These are phyloP conservation scores for Cosmorhoe ocellata DNA, from an alignment of 2,888 invertebrate species.

Conservation along the genomic window DNA sequence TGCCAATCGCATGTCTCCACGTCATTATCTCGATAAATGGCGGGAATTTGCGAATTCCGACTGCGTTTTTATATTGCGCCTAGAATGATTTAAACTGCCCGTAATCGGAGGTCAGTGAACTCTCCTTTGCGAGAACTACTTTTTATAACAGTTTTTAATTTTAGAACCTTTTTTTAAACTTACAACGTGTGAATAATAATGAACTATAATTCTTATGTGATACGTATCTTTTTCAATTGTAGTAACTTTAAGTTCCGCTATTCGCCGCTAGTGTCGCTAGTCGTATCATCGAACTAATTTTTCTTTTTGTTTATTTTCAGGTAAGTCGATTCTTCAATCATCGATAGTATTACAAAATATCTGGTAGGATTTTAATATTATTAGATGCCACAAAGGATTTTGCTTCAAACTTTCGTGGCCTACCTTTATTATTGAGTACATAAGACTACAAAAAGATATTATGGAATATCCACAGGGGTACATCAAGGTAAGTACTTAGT, in stretches of 20 bases:
- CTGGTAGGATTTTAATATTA: conserved; percentile 10
- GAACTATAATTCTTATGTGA: too few species aligned
- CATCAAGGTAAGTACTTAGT: not conserved
- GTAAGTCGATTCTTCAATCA: conserved; percentile 28
- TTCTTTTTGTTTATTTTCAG: conserved; percentile 26
- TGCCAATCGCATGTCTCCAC: conserved; percentile 48
- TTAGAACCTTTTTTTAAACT: conserved; percentile 10
- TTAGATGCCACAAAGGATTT: too few species aligned
- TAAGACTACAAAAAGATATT: too few species aligned
- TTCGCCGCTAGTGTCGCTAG: conserved; percentile 20
- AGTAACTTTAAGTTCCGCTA: conserved; percentile 27
- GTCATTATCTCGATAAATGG: conserved; percentile 37
- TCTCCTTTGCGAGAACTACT: conserved; percentile 14
- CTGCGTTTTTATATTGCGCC: conserved; percentile 34
- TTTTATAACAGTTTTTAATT: conserved; percentile 10
- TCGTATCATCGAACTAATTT: conserved; percentile 8
- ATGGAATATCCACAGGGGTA: too few species aligned
- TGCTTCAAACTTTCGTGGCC: too few species aligned
- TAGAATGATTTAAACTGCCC: conserved; percentile 34
- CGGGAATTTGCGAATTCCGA: conserved; percentile 33
- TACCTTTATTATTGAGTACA: too few species aligned
- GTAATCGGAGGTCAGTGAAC: conserved; percentile 33
- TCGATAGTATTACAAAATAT: not conserved
- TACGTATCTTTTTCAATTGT: too few species aligned
- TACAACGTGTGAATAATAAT: too few species aligned